A percentile compares a stretch with the other conserved stretches of the same genome.
Conservation (phyloP, 2,888 invertebrate species). For the Xylophagus ater region DNA sequence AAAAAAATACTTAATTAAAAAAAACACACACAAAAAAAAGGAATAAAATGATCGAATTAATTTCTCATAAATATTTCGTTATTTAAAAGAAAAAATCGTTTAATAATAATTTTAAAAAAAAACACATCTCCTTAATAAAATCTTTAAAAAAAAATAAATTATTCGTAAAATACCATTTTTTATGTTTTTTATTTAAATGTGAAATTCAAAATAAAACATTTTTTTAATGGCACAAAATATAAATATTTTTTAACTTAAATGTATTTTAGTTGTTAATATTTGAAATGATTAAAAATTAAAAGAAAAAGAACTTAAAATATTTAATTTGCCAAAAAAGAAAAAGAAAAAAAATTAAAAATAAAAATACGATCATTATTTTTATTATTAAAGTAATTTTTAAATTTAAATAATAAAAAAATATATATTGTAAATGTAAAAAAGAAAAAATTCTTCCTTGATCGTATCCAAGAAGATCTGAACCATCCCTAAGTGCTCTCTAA, state of each 20-base stretch:
- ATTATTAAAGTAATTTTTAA: too few relatives aligned
- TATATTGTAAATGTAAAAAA: background rate
- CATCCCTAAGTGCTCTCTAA: conserved; percentile 35
- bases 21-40: background rate
- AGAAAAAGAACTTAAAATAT: conserved; percentile 9
- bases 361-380: too few relatives aligned
- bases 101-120: background rate
- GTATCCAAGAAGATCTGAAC: conserved; percentile 31
- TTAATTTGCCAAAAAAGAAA: conserved; percentile 7
- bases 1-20: background rate
- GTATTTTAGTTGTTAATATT: background rate
- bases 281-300: too few relatives aligned
- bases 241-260: background rate
- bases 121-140: conserved; percentile 12
- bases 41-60: conserved; percentile 4
- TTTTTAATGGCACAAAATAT: conserved; percentile 10
- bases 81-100: background rate
- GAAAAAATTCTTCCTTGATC: background rate
- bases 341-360: conserved; percentile 2
- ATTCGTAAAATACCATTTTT: conserved; percentile 4
- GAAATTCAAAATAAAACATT: background rate
- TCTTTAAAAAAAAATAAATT: conserved; percentile 4
- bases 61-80: background rate
- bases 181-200: conserved; percentile 3
- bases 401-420: background rate